phyloP scores from a whole-genome alignment of 2,113 vertebrate genomes.

The Antechinus flavipes region DNA sequence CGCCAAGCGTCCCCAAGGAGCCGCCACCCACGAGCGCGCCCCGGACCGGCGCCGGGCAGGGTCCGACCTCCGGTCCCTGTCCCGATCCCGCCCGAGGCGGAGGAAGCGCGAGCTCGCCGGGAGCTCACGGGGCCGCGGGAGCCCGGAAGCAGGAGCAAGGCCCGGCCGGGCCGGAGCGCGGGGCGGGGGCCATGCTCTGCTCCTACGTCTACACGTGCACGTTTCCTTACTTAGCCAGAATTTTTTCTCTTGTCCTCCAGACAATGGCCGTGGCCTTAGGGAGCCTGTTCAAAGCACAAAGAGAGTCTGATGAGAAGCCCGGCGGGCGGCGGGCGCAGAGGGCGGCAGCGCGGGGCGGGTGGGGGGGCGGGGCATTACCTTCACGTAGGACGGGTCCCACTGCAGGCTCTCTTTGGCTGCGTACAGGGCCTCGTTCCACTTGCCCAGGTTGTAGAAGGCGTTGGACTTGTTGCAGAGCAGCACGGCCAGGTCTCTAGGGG shows the following conservation, averaged over 20 bases:
- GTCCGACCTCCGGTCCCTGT: no score
- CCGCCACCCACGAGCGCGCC: no score
- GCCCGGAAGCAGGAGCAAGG: neutral
- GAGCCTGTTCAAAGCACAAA: neutral
- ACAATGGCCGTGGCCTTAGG: neutral
- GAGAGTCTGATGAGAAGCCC: neutral
- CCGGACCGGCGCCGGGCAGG: no score
- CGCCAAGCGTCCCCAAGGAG: no score
- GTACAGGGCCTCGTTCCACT: conserved; percentile 80
- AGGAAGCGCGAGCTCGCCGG: no score
- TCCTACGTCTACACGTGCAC: neutral
- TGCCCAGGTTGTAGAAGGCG: conserved; percentile 83
- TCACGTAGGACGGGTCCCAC: conserved; percentile 81
- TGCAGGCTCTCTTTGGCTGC: conserved; percentile 81
- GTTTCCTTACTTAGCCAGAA: neutral
- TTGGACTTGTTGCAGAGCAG: conserved; percentile 86
- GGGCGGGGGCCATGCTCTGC: neutral
- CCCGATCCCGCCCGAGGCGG: neutral
- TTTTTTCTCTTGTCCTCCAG: neutral
- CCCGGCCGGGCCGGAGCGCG: no score
- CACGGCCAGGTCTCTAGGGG: conserved; percentile 82
- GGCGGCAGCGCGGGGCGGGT: neutral
- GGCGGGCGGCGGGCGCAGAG: neutral
- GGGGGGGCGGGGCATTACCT: conserved; percentile 75
- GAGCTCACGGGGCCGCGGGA: neutral